A percentile compares a stretch with the other conserved stretches of the same genome.
These are phyloP conservation scores for Atherix ibis DNA, from an alignment of 2,888 invertebrate genomes.

Conservation along the genomic window DNA sequence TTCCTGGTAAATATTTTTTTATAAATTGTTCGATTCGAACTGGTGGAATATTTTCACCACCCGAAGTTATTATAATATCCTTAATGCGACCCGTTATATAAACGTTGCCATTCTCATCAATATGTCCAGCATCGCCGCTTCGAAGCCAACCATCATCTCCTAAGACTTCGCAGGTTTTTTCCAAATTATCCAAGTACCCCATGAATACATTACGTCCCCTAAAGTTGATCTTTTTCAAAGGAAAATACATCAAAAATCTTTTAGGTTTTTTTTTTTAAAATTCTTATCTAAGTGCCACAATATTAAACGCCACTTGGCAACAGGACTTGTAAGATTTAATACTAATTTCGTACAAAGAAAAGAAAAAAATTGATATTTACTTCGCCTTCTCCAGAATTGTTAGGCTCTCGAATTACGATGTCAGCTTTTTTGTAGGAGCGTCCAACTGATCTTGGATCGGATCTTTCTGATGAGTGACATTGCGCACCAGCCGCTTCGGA, in stretches of 20 bases:
- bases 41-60: conserved; percentile 84
- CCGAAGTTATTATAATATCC: conserved; percentile 86
- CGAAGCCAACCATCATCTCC: conserved; percentile 70
- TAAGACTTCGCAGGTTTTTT: conserved; percentile 56
- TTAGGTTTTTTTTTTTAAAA: too few relatives aligned
- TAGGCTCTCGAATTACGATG: conserved; percentile 49
- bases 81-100: conserved; percentile 58
- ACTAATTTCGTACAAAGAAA: too few relatives aligned
- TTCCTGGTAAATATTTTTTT: conserved; percentile 51
- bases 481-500: conserved; percentile 69
- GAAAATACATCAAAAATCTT: too few relatives aligned
- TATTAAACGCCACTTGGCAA: too few relatives aligned
- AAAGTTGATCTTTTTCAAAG: conserved; percentile 51
- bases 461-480: conserved; percentile 52
- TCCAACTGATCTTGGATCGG: conserved; percentile 44
- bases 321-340: too few relatives aligned
- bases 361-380: too few relatives aligned
- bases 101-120: conserved; percentile 54
- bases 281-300: too few relatives aligned
- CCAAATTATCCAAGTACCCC: conserved; percentile 62
- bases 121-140: conserved; percentile 68
- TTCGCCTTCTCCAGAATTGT: conserved; percentile 65
- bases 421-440: conserved; percentile 56
- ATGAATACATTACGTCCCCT: conserved; percentile 76
- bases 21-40: conserved; percentile 68